phyloP scores from a whole-genome alignment of 2,888 invertebrate genomes.

The Aproaerema taeniolella region DNA sequence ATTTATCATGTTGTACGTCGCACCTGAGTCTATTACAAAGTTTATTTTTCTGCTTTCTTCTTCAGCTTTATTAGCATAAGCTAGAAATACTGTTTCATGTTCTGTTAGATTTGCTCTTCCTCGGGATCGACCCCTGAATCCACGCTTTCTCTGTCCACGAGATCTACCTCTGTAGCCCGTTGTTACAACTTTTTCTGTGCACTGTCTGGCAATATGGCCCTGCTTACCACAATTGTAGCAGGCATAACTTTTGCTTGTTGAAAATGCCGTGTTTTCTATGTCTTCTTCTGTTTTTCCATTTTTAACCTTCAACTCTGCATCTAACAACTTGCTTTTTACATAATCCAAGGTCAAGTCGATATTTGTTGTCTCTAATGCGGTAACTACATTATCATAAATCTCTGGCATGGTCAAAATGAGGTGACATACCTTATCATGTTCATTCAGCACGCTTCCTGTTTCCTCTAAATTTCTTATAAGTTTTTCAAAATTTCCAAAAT shows the following conservation, averaged over 20 bases:
- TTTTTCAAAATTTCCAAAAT: background rate
- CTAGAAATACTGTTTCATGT: background rate
- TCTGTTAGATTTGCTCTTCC: background rate
- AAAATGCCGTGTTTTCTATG: background rate
- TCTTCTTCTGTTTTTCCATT: background rate
- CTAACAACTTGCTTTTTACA: background rate
- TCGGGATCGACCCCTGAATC: background rate
- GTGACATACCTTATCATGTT: too few species aligned
- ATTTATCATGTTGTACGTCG: constrained; percentile 8
- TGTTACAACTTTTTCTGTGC: background rate
- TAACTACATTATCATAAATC: background rate
- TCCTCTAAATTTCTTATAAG: too few species aligned
- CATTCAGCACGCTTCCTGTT: too few species aligned
- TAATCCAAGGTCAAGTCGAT: background rate
- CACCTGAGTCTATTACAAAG: constrained; percentile 10
- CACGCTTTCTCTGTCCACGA: background rate
- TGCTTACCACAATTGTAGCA: background rate
- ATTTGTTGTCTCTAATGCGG: background rate
- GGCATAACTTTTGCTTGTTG: background rate
- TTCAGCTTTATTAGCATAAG: background rate
- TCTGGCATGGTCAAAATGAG: background rate
- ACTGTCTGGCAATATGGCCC: background rate
- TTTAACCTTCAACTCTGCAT: background rate
- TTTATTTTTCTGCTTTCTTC: constrained; percentile 5
- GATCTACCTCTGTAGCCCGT: background rate